Base-by-base conservation (phyloP, 2,113 vertebrate species). In the Catagonus wagneri region DNA sequence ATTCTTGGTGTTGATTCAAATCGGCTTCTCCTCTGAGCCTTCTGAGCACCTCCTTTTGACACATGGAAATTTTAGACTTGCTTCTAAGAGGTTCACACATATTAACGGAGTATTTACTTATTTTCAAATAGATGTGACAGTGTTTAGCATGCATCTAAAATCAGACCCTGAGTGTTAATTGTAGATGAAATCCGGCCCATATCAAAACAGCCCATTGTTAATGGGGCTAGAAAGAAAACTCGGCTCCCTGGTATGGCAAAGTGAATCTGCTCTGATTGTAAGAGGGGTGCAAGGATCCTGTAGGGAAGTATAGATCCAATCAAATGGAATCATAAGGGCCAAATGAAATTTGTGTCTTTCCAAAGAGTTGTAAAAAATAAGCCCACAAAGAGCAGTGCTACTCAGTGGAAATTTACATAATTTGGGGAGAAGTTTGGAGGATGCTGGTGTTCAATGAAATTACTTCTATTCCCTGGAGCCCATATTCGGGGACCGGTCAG, bases 101-200 rank as follows among this genome's bases (percentile, higher is more conserved):
- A 85, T 76, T 95, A 96, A 86, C 69, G 60, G 63, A n/a, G 36
- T 61, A 95, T 80, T 93, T 79, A 69, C 60, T 96, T 89, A 90
- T 93, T 96, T 96, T 97, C 83, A 86, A 94, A 85, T 84, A 66
- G 66, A 92, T 23, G 44, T 83, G 94, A 36, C 74, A 65, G 74
- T 85, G 23, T 89, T 96, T 90, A 95, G 54, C 78, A 44, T 61
- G 76, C 36, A 89, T 93, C 44, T 91, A 60, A 95, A 94, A 89
- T 96, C 90, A 95, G 83, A 92, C 0, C 0, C 58, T 25, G 72
- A 87, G 61, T 93, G 84, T 92, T 94, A 93, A 95, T 71, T 91
- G 63, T 58, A 93, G 79, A 81, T 10, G 58, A 84, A 83, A 89
- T 94, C 3, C 3, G 7, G 32, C 80, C 50, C 39, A 29, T 81